Base-by-base conservation (phyloP, 2,888 invertebrate genomes). In the Camponotus fellah region DNA sequence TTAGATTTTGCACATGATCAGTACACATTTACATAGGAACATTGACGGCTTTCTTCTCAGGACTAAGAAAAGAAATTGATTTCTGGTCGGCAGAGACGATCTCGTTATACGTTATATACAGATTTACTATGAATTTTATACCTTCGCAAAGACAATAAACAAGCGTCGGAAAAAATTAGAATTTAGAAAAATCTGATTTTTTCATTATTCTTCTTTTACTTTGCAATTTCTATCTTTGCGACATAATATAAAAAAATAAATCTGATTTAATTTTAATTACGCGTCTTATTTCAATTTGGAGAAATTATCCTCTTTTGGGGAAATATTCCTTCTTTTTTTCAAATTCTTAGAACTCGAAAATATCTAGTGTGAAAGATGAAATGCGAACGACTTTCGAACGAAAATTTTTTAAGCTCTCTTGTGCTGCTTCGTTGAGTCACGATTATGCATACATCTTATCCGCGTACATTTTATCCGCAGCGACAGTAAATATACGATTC, bases 11-110 rank as follows among this genome's bases (percentile, higher is more conserved):
- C 74, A 80, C 82, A 72, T 74, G 66, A 86, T 82, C 80, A 76
- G 58, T 69, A 75, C 77, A 74, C 84, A 90, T 80, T 90, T 88
- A 87, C 74, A 82, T 88, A 92, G 92, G 92, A 91, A 92, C 91
- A 89, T 92, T 88, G 86, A 88, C 81, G 69, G 68, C 53, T 69
- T 81, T 85, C 46, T 72, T 66, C 21, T 60, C 76, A 69, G 77
- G 84, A 83, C 71, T 83, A 68, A 69, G 53, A 53, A 75, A 85
- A 69, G 49, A 68, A 81, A 71, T 26, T 37, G 46, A 68, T 62
- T 56, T 10, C 53, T 32, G 77, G 66, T 34, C 82, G 84, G 72
- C 49, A 62, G 69, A 64, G 60, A 12, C 26, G 32, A 75, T 82
- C 58, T 60, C 62, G 66, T 58, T 53, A 34, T 40, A 40, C 4